Evolutionary conservation across 2,888 invertebrate genomes (phyloP).

Genomic region (Napeogenes inachia): DNA sequence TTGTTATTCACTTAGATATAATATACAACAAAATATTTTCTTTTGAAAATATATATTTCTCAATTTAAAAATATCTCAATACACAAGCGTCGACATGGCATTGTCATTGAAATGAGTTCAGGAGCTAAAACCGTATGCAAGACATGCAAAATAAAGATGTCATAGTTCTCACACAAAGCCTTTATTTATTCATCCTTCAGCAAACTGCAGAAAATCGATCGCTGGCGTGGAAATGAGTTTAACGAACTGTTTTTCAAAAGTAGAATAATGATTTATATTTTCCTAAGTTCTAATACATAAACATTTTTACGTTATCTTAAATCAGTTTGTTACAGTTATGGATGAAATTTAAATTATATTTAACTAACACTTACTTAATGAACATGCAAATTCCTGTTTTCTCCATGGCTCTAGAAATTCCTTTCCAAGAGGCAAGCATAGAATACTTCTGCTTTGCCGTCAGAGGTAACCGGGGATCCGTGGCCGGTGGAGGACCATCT

Average conservation of each 20-base stretch:
- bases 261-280: too few species aligned
- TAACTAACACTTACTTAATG: slow-evolving; percentile 84
- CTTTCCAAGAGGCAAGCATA: slow-evolving; percentile 94
- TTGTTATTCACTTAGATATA: too few species aligned
- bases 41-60: too few species aligned
- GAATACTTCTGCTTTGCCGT: slow-evolving; percentile 92
- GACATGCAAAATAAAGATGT: not conserved
- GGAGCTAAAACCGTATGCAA: too few species aligned
- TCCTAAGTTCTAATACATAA: too few species aligned
- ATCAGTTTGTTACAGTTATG: not conserved
- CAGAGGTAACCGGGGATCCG: slow-evolving; percentile 87
- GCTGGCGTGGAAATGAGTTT: slow-evolving; percentile 2
- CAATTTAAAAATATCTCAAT: too few species aligned
- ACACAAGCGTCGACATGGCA: too few species aligned
- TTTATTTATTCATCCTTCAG: slow-evolving; percentile 13
- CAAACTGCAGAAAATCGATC: slow-evolving; percentile 16
- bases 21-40: too few species aligned
- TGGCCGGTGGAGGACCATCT: slow-evolving; percentile 81
- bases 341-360: not conserved
- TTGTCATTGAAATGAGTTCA: too few species aligned
- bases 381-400: slow-evolving; percentile 94
- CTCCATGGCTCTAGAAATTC: slow-evolving; percentile 91
- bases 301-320: too few species aligned
- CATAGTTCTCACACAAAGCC: not conserved
- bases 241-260: not conserved